These are phyloP conservation scores for Augochlora pura DNA, from an alignment of 1,140 invertebrate species.

Conservation along the genomic window DNA sequence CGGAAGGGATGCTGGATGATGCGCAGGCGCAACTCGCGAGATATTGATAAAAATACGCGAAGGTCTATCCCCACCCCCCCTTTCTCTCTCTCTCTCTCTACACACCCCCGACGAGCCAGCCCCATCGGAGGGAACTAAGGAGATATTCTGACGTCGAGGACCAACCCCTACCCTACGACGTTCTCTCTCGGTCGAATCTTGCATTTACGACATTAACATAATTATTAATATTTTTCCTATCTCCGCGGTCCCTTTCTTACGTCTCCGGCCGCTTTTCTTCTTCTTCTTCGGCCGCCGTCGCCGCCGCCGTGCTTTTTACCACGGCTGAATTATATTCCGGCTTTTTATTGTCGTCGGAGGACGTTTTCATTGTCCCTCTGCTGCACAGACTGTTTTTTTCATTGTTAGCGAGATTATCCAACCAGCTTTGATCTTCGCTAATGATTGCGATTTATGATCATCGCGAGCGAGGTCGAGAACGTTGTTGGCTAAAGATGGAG, in stretches of 20 bases:
- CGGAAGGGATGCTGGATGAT: constrained; percentile 76
- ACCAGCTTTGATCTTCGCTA: too few relatives aligned
- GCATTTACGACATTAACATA: constrained; percentile 76
- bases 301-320: too few relatives aligned
- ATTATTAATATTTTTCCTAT: constrained; percentile 73
- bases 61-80: constrained; percentile 74
- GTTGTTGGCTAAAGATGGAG: too few relatives aligned
- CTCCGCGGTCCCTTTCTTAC: background rate
- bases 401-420: background rate
- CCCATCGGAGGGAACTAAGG: constrained; percentile 73
- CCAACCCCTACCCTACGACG: constrained; percentile 60
- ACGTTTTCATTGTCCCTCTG: background rate
- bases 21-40: constrained; percentile 75
- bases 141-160: constrained; percentile 78
- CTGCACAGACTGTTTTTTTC: background rate
- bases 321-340: background rate
- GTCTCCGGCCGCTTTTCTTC: too few relatives aligned
- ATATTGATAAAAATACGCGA: constrained; percentile 80
- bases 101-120: constrained; percentile 66
- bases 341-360: background rate
- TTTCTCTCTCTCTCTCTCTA: too few relatives aligned
- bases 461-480: too few relatives aligned
- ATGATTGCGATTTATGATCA: too few relatives aligned
- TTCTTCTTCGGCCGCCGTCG: background rate
- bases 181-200: constrained; percentile 54